Percentiles rank a stretch among this genome's conserved stretches.
phyloP scores from a whole-genome alignment of 2,797 vertebrate genomes.

The Moxostoma hubbsi region DNA sequence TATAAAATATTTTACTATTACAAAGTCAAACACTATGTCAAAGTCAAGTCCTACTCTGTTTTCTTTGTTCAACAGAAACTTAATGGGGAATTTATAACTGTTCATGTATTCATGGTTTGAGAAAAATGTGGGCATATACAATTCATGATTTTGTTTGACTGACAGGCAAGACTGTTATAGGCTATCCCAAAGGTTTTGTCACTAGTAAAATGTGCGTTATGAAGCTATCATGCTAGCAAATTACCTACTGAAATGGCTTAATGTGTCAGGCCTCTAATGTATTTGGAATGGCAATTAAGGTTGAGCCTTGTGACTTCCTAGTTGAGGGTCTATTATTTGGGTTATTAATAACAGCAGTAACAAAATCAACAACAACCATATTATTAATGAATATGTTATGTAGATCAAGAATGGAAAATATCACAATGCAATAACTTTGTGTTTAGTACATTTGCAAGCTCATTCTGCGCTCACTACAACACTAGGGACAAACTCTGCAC shows the following conservation, averaged over 20 bases:
- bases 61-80: constrained; percentile 37
- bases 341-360: constrained; percentile 7
- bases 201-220: constrained; percentile 33
- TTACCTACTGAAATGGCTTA: constrained; percentile 35
- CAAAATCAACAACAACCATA: not conserved
- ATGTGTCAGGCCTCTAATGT: constrained; percentile 24
- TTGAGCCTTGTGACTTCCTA: not conserved
- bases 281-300: constrained; percentile 14
- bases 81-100: constrained; percentile 24
- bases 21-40: constrained; percentile 8
- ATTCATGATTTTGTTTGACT: constrained; percentile 46
- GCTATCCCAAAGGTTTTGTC: constrained; percentile 27
- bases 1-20: constrained; percentile 23
- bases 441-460: constrained; percentile 5
- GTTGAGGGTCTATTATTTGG: constrained; percentile 1
- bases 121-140: constrained; percentile 43
- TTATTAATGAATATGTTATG: not conserved
- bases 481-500: not conserved
- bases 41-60: constrained; percentile 10
- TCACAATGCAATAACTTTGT: not conserved
- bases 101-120: constrained; percentile 42
- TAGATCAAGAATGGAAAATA: not conserved
- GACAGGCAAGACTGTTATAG: constrained; percentile 39
- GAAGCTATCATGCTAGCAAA: constrained; percentile 35
- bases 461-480: not conserved